Percentiles rank a stretch among this genome's conserved stretches.
Evolutionary conservation across 2,888 invertebrate genomes (phyloP).

Genomic region (Calliphora vomitoria): DNA sequence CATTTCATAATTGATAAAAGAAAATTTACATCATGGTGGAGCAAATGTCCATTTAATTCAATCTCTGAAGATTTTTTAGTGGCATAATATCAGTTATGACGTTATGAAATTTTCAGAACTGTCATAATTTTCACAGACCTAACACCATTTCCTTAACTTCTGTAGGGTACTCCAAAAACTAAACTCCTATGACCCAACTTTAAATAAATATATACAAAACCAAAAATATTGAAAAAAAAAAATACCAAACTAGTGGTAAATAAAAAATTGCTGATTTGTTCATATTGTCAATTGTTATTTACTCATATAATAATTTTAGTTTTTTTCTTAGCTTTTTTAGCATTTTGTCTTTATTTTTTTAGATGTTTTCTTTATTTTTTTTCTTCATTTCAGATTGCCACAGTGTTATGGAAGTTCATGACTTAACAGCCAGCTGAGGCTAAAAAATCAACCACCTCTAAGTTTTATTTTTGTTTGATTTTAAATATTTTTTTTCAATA

Average conservation of each 20-base stretch:
- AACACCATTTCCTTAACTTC: too few relatives aligned
- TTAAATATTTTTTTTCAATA: slow-evolving; percentile 14
- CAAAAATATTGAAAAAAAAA: background rate
- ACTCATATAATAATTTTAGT: slow-evolving; percentile 59
- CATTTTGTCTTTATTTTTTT: slow-evolving; percentile 43
- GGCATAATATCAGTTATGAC: too few relatives aligned
- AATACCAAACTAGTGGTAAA: slow-evolving; percentile 40
- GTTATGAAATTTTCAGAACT: too few relatives aligned
- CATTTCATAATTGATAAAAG: too few relatives aligned
- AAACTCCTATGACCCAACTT: slow-evolving; percentile 47
- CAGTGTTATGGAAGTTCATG: slow-evolving; percentile 69
- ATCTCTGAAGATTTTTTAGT: too few relatives aligned
- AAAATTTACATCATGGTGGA: too few relatives aligned
- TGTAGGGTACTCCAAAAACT: background rate
- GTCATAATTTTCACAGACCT: too few relatives aligned
- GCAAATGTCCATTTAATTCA: too few relatives aligned
- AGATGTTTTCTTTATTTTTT: slow-evolving; percentile 32
- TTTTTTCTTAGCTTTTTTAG: slow-evolving; percentile 9
- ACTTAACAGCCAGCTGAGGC: slow-evolving; percentile 67
- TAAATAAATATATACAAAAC: background rate
- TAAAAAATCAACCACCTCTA: slow-evolving; percentile 53
- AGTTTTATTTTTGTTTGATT: slow-evolving; percentile 29
- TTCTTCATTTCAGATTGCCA: background rate
- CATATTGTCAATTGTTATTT: slow-evolving; percentile 73
- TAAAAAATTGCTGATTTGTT: slow-evolving; percentile 63